Evolutionary conservation across 37 sponge, comb jelly and placozoan genomes (phyloP).

Genomic region (Aplysina aerophoba): DNA sequence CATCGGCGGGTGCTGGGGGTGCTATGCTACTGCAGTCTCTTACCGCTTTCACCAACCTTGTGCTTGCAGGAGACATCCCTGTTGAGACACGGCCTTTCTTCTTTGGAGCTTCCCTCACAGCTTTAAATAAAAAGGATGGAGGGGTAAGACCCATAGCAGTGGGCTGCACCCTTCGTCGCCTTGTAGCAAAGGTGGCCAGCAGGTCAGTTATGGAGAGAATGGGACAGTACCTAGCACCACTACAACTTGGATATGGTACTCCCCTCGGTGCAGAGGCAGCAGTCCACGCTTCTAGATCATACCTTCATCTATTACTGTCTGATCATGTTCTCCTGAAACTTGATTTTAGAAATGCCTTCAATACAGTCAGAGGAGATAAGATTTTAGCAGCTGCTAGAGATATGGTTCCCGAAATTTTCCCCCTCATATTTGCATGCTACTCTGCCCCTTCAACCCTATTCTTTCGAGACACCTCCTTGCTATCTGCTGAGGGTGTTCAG

Average conservation of each 20-base stretch:
- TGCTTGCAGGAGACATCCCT: conserved; percentile 37
- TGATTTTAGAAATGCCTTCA: conserved; percentile 33
- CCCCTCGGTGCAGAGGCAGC: conserved; percentile 12
- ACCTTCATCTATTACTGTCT: neutral
- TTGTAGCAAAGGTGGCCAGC: conserved; percentile 45
- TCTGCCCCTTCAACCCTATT: neutral
- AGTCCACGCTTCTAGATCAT: conserved; percentile 2
- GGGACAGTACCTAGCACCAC: conserved; percentile 4
- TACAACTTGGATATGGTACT: conserved; percentile 13
- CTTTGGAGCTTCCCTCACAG: conserved; percentile 50
- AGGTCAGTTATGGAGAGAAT: neutral
- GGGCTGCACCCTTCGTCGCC: conserved; percentile 39
- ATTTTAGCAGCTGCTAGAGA: neutral
- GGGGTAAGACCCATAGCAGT: conserved; percentile 59
- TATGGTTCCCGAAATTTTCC: conserved; percentile 16
- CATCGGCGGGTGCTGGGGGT: conserved; percentile 23
- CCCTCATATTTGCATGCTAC: neutral
- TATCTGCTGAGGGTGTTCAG: conserved; percentile 18
- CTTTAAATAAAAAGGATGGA: conserved; percentile 47
- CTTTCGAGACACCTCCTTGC: neutral
- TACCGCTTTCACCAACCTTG: conserved; percentile 23
- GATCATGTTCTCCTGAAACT: neutral
- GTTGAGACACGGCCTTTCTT: conserved; percentile 31
- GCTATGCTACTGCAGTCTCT: conserved; percentile 26
- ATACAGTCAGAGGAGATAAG: conserved; percentile 14